Evolutionary conservation across 2,113 vertebrate species (phyloP).

Genomic region (Gymnarchus niloticus): DNA sequence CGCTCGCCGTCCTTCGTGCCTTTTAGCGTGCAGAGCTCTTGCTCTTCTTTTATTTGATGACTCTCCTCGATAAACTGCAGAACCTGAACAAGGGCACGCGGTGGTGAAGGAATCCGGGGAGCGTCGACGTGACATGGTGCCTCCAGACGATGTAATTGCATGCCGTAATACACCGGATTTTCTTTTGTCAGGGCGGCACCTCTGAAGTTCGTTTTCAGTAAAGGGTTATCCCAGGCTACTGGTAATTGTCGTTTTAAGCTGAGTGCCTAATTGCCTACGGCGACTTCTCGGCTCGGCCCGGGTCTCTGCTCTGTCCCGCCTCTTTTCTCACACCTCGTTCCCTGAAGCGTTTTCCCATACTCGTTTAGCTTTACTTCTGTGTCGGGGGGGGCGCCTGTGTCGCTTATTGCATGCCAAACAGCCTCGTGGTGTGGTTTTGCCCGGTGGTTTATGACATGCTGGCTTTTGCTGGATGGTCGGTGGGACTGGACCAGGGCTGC

Average conservation of each 20-base stretch:
- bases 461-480: background rate
- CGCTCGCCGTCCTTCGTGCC: slow-evolving; percentile 12
- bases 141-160: no score
- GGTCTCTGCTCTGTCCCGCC: background rate
- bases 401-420: background rate
- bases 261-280: no score
- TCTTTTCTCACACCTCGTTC: background rate
- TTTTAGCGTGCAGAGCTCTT: slow-evolving; percentile 39
- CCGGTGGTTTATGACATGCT: background rate
- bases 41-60: slow-evolving; percentile 49
- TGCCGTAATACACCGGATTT: no score
- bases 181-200: no score
- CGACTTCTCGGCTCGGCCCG: background rate
- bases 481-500: background rate
- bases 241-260: no score
- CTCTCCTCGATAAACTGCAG: slow-evolving; percentile 31
- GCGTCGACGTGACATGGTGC: no score
- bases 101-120: no score
- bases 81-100: no score
- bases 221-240: no score
- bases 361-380: background rate
- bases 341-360: background rate
- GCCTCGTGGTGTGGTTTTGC: background rate
- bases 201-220: no score
- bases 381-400: background rate